Percentiles rank a stretch among this genome's conserved stretches.
phyloP scores from a whole-genome alignment of 2,888 invertebrate species.

The Synanthedon vespiformis region DNA sequence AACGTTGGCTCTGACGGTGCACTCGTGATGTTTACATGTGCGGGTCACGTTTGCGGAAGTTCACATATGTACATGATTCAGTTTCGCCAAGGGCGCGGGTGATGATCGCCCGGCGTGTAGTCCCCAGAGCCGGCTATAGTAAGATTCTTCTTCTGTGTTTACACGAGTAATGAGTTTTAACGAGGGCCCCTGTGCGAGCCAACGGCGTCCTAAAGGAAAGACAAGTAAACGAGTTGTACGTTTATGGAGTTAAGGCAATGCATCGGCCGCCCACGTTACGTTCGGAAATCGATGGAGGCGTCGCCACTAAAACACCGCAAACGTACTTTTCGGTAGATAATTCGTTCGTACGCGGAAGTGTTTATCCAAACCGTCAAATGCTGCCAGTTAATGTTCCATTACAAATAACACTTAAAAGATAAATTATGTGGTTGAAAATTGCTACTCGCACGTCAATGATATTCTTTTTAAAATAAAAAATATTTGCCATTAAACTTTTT shows the following conservation, averaged over 20 bases:
- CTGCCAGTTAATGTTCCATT: neutral
- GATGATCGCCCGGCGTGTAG: conserved; percentile 2
- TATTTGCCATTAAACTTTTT: no score
- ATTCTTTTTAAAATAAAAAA: no score
- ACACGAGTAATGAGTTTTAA: conserved; percentile 35
- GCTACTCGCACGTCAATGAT: no score
- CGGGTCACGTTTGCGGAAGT: conserved; percentile 52
- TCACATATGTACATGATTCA: conserved; percentile 30
- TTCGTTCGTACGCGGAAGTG: conserved; percentile 56
- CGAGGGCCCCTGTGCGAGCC: conserved; percentile 37
- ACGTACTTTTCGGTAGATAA: conserved; percentile 40
- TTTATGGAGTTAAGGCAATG: conserved; percentile 51
- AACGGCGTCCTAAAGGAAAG: conserved; percentile 56
- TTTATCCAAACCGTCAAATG: conserved; percentile 6
- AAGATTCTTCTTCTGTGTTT: conserved; percentile 20
- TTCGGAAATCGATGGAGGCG: conserved; percentile 48
- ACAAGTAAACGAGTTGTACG: conserved; percentile 58
- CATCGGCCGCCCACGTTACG: conserved; percentile 59
- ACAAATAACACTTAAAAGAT: neutral
- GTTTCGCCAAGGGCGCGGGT: conserved; percentile 22
- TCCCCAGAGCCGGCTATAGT: neutral
- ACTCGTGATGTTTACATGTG: conserved; percentile 30
- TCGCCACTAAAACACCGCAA: conserved; percentile 49
- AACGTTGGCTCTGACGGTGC: conserved; percentile 18
- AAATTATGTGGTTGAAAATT: neutral